Evolutionary conservation across 2,113 vertebrate genomes (phyloP).

Genomic region (Ranitomeya imitator): DNA sequence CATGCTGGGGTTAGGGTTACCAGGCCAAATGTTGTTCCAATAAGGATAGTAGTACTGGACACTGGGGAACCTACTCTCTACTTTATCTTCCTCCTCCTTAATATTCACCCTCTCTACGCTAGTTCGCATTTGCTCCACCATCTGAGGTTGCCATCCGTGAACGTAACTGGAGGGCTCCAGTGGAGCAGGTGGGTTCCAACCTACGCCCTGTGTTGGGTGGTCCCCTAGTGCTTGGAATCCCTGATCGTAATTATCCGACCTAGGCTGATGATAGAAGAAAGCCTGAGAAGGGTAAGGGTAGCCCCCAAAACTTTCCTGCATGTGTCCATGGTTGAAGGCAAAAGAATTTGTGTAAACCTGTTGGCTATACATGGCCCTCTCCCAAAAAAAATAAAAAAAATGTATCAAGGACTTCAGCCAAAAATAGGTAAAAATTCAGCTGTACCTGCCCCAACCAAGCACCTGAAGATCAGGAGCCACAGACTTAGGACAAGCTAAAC

Average conservation of each 20-base stretch:
- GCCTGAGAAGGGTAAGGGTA: conserved; percentile 67
- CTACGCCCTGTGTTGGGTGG: conserved; percentile 52
- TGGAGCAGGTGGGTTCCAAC: conserved; percentile 73
- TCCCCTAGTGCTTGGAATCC: conserved; percentile 57
- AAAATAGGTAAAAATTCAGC: no score
- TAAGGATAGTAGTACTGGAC: not conserved
- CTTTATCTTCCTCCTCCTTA: conserved; percentile 69
- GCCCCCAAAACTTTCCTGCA: conserved; percentile 73
- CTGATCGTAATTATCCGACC: conserved; percentile 63
- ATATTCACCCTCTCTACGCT: conserved; percentile 68
- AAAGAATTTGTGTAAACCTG: conserved; percentile 65
- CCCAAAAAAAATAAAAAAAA: not conserved
- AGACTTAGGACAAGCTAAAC: not conserved
- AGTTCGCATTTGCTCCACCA: conserved; percentile 58
- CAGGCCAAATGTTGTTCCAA: conserved; percentile 23
- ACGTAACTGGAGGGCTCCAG: conserved; percentile 70
- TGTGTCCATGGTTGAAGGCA: conserved; percentile 66
- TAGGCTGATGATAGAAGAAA: conserved; percentile 67
- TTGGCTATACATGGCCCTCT: conserved; percentile 63
- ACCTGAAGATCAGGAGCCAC: no score
- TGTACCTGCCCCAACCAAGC: no score
- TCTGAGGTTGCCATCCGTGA: conserved; percentile 51
- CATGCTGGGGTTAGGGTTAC: not conserved
- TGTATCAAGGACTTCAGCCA: no score
- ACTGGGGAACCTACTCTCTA: conserved; percentile 66